A percentile compares a stretch with the other conserved stretches of the same genome.
These are phyloP conservation scores for Urechis unicinctus DNA, from an alignment of 2,888 invertebrate species.

Conservation along the genomic window DNA sequence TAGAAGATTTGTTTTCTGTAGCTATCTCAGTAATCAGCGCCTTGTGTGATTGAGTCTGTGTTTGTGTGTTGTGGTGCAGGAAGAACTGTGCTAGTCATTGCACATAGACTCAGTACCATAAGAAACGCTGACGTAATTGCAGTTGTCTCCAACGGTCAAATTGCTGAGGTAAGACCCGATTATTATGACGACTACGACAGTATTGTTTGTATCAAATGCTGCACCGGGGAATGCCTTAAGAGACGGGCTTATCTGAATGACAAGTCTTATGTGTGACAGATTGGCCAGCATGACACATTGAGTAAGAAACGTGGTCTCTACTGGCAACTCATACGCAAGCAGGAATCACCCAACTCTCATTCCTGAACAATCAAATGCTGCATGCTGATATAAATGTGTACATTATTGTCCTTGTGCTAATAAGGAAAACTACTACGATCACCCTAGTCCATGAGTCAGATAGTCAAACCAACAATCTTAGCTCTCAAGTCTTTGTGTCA, in stretches of 20 bases:
- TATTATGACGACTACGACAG: neutral
- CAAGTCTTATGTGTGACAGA: conserved; percentile 56
- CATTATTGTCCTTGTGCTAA: too few relatives aligned
- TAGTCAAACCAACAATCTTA: too few relatives aligned
- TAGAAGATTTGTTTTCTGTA: conserved; percentile 1
- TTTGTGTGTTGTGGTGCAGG: conserved; percentile 45
- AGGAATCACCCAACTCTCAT: conserved; percentile 28
- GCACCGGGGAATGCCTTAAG: neutral
- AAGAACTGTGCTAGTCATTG: conserved; percentile 89
- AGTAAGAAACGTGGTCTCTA: conserved; percentile 74
- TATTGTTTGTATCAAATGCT: neutral
- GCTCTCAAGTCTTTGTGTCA: too few relatives aligned
- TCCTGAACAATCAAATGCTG: too few relatives aligned
- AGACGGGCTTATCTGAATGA: neutral
- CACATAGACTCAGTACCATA: conserved; percentile 87
- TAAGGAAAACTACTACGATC: too few relatives aligned
- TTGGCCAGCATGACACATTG: conserved; percentile 76
- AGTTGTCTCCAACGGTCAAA: conserved; percentile 72
- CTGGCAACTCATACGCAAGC: conserved; percentile 63
- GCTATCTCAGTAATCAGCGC: too few relatives aligned
- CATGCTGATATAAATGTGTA: too few relatives aligned
- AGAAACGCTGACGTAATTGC: conserved; percentile 86
- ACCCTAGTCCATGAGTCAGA: too few relatives aligned
- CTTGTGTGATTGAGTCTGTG: too few relatives aligned
- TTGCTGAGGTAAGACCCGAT: conserved; percentile 39